Base-by-base conservation (phyloP, 1,140 invertebrate genomes). In the Drosophila pectinifera region DNA sequence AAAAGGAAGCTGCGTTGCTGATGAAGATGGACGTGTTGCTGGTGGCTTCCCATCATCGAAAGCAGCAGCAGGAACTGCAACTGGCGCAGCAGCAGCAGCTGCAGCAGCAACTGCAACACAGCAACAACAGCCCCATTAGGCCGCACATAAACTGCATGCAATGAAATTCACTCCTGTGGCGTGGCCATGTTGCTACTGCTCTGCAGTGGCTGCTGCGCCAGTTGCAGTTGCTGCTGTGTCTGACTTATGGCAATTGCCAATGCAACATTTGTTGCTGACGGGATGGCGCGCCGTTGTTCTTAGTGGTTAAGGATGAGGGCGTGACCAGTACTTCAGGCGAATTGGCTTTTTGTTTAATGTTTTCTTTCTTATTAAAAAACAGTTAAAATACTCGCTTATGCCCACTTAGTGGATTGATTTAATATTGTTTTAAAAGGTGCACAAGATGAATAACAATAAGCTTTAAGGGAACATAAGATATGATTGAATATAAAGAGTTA, bases 211-310 rank as follows among this genome's bases (percentile, higher is more conserved):
- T 72, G 65, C 22, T 46, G 53, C 53, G 11, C 16, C 53, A 31
- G 39, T 58, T 51, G 55, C 61, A 22, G 67, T 39, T 56, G 45
- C 58, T 75, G 78, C 43, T 70, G 73, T 78, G 58, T 64, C 86
- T 89, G 85, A 89, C 85, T 89, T 89, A 89, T 89, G 80, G 85
- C 85, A 90, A 90, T 89, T 90, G 85, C 85, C 85, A 89, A 89
- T 90, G 85, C 85, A 89, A 89, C 85, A 88, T 88, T 88, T 88
- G 84, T 88, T 88, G 83, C 84, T 77, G 46, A 31, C 28, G 42
- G 59, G 31, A 45, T 14, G 41, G 38, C 13, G 20, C 42, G 70
- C 43, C 41, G 34, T 61, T 26, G 56, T 39, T 41, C 31, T 41
- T 48, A 53, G 63, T 62, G 38, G 48, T 41, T 45, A 64, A 51